Conservation (phyloP, 2,888 invertebrate genomes). For the Rhagium mordax region DNA sequence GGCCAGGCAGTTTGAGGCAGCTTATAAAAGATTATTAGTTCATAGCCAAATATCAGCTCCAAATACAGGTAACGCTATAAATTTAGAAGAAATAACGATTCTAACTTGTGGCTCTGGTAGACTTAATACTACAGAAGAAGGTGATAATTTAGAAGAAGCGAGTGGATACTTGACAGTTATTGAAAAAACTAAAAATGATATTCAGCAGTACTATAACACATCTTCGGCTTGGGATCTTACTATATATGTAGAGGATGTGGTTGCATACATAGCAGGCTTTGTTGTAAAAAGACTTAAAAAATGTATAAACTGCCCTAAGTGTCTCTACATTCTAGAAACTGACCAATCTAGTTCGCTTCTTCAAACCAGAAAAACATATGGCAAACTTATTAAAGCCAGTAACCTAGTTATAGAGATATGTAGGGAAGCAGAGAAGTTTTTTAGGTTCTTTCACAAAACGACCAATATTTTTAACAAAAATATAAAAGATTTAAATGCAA, state of each 20-base stretch:
- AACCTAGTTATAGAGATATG: constrained; percentile 30
- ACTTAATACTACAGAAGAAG: not conserved
- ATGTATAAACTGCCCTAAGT: constrained; percentile 27
- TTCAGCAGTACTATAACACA: too few relatives aligned
- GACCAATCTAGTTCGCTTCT: constrained; percentile 29
- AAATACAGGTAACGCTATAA: constrained; percentile 34
- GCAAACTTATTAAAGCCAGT: constrained; percentile 26
- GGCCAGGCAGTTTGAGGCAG: constrained; percentile 28
- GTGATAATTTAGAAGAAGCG: not conserved
- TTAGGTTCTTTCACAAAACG: constrained; percentile 31
- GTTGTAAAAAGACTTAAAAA: constrained; percentile 40
- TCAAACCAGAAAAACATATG: constrained; percentile 40
- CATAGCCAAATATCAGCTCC: constrained; percentile 23
- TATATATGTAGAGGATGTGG: constrained; percentile 31
- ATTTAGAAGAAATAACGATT: constrained; percentile 33
- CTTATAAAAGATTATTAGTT: constrained; percentile 31
- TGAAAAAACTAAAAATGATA: not conserved
- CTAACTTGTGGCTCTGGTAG: constrained; percentile 14
- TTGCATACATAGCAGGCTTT: constrained; percentile 41
- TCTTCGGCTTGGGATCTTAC: too few relatives aligned
- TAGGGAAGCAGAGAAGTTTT: constrained; percentile 27
- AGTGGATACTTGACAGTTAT: not conserved
- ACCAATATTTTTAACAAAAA: constrained; percentile 25
- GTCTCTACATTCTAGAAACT: constrained; percentile 23
- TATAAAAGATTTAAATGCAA: constrained; percentile 12